Evolutionary conservation across 2,888 invertebrate species (phyloP), one percentile per base, ranked within the genome.

Genomic region (Archips crataeganus): DNA sequence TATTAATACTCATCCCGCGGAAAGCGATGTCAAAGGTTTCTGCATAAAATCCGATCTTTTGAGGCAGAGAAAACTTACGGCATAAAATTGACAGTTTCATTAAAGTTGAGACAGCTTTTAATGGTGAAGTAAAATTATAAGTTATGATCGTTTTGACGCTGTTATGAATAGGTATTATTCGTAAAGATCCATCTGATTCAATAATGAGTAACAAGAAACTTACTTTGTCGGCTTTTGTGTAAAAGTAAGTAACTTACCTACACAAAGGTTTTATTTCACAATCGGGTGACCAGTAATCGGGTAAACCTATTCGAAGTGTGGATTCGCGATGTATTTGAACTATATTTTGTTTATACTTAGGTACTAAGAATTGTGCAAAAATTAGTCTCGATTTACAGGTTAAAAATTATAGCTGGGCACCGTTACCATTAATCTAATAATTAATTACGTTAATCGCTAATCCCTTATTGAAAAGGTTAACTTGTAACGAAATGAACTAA

Each of bases 81-180:
- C 84, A 84, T 82, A 80, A 83, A 86, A 87, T 87, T 89, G 90
- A 88, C 89, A 89, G 88, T 83, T 88, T 86, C 89, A 86, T 88
- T 89, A 88, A 88, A 89, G 89, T 84, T 90, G 85, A 71, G 84
- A 84, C 82, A 83, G 84, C 78, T 85, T 81, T 76, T 82, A 86
- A 87, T 85, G 84, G 78, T 80, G 75, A 79, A 84, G 81, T 80
- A 82, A 80, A 81, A 79, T 79, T 78, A 77, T 78, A 80, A 80
- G 75, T 77, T 78, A 76, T 78, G 77, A 79, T 78, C 76, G 74
- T 72, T 66, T 77, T 74, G 76, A 78, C 75, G 74, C 45, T 71
- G 72, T 66, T 71, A 63, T 47, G 47, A 39, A 51, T 54, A 32
- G 54, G 45, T 57, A 71, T 34, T 51, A 57, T 65, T 4, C 42